These are phyloP conservation scores for Catocala sponsa DNA, from an alignment of 2,888 invertebrate species.

Conservation along the genomic window DNA sequence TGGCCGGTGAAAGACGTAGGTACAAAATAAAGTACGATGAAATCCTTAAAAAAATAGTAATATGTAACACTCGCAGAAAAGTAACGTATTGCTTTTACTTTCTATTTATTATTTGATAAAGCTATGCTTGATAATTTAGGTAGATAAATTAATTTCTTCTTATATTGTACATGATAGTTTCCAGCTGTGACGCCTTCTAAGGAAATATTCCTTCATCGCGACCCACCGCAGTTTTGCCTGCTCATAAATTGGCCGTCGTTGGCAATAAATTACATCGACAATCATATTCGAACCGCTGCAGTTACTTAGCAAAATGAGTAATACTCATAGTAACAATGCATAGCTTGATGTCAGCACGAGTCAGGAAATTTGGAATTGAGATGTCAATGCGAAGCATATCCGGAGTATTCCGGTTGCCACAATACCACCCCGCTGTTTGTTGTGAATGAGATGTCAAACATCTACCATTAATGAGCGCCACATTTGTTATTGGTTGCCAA, in stretches of 20 bases:
- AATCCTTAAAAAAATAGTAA: no score
- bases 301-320: constrained; percentile 30
- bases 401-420: constrained; percentile 56
- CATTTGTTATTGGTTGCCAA: constrained; percentile 50
- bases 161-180: no score
- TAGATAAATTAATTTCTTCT: no score
- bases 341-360: constrained; percentile 40
- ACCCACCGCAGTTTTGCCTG: constrained; percentile 10
- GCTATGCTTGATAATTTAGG: no score
- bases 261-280: constrained; percentile 16
- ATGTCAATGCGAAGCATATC: constrained; percentile 76
- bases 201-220: not conserved
- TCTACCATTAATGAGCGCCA: constrained; percentile 74
- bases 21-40: no score
- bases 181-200: no score
- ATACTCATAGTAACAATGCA: constrained; percentile 35
- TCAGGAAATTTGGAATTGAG: constrained; percentile 78
- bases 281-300: constrained; percentile 15
- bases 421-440: constrained; percentile 79
- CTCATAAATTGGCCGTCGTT: constrained; percentile 5
- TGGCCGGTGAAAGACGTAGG: no score
- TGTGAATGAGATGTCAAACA: constrained; percentile 82
- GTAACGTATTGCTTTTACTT: no score
- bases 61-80: no score
- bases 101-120: no score